Evolutionary conservation across 2,888 invertebrate genomes (phyloP).

Genomic region (Koerneria pararmatus): DNA sequence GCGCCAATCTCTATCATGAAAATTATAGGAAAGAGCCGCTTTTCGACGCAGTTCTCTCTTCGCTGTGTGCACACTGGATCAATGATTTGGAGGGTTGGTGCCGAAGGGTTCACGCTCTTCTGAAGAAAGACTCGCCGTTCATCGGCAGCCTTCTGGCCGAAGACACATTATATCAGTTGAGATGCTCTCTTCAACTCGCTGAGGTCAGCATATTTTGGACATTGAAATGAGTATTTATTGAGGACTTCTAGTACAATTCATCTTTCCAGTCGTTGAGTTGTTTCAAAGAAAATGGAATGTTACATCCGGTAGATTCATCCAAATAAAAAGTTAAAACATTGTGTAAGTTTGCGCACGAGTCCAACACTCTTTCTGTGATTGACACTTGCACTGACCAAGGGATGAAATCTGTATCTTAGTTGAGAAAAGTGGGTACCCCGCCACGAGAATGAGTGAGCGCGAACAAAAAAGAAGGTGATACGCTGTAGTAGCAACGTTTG

Average conservation of each 20-base stretch:
- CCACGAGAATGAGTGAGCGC: too few species aligned
- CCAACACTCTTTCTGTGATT: too few species aligned
- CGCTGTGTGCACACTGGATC: conserved; percentile 81
- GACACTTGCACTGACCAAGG: too few species aligned
- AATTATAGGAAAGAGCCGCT: conserved; percentile 28
- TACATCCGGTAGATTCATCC: not conserved
- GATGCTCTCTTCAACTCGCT: conserved; percentile 84
- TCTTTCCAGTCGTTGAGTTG: not conserved
- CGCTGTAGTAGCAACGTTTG: too few species aligned
- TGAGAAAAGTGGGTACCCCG: too few species aligned
- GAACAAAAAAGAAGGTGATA: too few species aligned
- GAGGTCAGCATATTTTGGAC: conserved; percentile 68
- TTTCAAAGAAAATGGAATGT: not conserved
- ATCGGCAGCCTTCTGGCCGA: conserved; percentile 90
- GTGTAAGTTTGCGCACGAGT: too few species aligned
- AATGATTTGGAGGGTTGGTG: conserved; percentile 81
- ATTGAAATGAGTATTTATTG: conserved; percentile 60
- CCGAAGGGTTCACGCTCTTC: conserved; percentile 38
- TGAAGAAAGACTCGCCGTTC: conserved; percentile 77
- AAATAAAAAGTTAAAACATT: not conserved
- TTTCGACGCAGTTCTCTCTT: conserved; percentile 82
- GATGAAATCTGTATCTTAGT: too few species aligned
- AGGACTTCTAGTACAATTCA: not conserved
- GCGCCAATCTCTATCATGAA: too few species aligned
- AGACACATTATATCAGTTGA: conserved; percentile 84